Evolutionary conservation across 2,888 invertebrate genomes (phyloP), one percentile per base, ranked within the genome.

Genomic region (Drosophila macrothrix): DNA sequence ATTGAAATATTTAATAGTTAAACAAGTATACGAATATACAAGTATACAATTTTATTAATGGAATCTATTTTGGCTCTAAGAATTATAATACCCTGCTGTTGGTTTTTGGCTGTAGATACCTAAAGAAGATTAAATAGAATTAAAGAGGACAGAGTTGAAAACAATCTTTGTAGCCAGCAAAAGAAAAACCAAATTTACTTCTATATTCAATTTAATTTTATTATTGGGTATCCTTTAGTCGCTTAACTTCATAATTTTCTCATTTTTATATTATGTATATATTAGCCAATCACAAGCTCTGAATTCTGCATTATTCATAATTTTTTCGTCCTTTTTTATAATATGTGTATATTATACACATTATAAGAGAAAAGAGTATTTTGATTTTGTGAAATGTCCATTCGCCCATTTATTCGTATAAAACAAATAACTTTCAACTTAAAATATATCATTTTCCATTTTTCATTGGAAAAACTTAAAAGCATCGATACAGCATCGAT

Each of bases 401-500:
- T 43, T 22, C 12, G 12, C 1, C 5, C 43, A 22, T 43, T 5
- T 12, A 12, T 37, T 37, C 37, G 2, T 19, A 2, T 39, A 22
- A 43, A 22, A 7, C 22, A 4, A 22, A 22, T 14, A 14, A 4
- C 7, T 22, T 46, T 14, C 0, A 16, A 2, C 1, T 16, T 25
- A 0, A 22, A 2, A 7, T 7, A 14, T 4, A 9, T 25, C 0
- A 43, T 43, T n/a, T 43, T 41, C 5, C 10, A 19, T 29, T 29
- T 5, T 6, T 5, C 29, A n/a, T 10, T n/a, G 4, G 2, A n/a
- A n/a, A 12, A 16, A 0, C 4, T 4, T 25, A 6, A 16, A 25
- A n/a, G n/a, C n/a, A n/a, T n/a, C n/a, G 22, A 2, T 41, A 12
- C 6, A 46, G 3, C 7, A 22, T 9, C 4, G 0, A 14, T 46